Percentiles rank a stretch among this genome's conserved stretches.
Conservation (phyloP, 1,140 invertebrate genomes). For the Drosophila aff. region DNA sequence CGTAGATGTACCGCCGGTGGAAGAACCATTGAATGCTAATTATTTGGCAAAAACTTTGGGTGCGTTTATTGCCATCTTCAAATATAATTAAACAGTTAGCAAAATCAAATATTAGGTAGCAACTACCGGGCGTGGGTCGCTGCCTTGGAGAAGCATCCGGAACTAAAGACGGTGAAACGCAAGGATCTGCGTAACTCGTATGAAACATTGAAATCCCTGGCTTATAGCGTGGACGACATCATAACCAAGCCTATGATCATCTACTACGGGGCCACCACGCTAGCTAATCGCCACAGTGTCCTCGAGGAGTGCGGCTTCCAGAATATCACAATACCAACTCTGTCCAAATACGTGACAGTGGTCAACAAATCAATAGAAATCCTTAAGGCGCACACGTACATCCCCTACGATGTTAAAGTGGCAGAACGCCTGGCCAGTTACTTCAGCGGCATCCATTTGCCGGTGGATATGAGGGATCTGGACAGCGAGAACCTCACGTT, state of each 20-base stretch:
- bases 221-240: constrained; percentile 85
- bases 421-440: constrained; percentile 60
- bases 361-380: constrained; percentile 71
- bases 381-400: constrained; percentile 62
- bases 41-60: constrained; percentile 59
- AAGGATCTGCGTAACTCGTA: constrained; percentile 70
- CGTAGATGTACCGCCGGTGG: constrained; percentile 39
- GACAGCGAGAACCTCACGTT: constrained; percentile 77
- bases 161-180: constrained; percentile 68
- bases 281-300: constrained; percentile 86
- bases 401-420: constrained; percentile 74
- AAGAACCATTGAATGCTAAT: constrained; percentile 59
- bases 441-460: constrained; percentile 66
- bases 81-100: background rate
- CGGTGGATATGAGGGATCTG: constrained; percentile 36
- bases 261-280: constrained; percentile 86
- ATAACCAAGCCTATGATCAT: constrained; percentile 86
- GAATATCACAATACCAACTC: constrained; percentile 84
- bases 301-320: constrained; percentile 86
- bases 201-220: constrained; percentile 62
- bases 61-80: constrained; percentile 2
- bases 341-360: constrained; percentile 85
- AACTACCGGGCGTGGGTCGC: constrained; percentile 48
- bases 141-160: constrained; percentile 70
- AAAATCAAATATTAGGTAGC: constrained; percentile 37